These are phyloP conservation scores for Pocota personata DNA, from an alignment of 2,888 invertebrate species.

Conservation along the genomic window DNA sequence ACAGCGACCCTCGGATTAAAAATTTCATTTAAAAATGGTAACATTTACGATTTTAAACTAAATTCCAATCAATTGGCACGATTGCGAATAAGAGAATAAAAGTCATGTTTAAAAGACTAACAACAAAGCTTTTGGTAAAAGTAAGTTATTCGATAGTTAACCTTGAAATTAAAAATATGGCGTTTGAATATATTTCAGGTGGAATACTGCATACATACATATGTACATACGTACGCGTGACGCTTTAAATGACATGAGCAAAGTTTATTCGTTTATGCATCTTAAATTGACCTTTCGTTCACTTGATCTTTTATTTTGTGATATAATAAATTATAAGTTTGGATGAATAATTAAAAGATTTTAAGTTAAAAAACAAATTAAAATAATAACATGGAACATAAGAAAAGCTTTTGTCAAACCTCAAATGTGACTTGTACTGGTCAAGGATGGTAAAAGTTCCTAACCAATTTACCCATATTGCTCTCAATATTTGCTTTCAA, in stretches of 20 bases:
- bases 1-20: constrained; percentile 11
- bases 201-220: not conserved
- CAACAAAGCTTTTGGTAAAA: not conserved
- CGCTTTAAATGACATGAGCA: too few relatives aligned
- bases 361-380: not conserved
- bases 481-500: too few relatives aligned
- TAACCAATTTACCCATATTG: too few relatives aligned
- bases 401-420: too few relatives aligned
- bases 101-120: not conserved
- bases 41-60: not conserved
- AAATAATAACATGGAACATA: too few relatives aligned
- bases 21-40: not conserved
- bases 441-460: too few relatives aligned
- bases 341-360: not conserved
- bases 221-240: not conserved
- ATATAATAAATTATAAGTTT: not conserved
- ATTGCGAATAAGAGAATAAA: not conserved
- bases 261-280: not conserved
- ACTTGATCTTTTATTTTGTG: not conserved
- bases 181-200: not conserved
- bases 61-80: not conserved
- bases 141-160: constrained; percentile 13
- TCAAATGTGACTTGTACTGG: too few relatives aligned
- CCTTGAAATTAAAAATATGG: not conserved
- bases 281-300: not conserved